Evolutionary conservation across 2,113 vertebrate genomes (phyloP).

Genomic region (Nothocercus nigrocapillus): DNA sequence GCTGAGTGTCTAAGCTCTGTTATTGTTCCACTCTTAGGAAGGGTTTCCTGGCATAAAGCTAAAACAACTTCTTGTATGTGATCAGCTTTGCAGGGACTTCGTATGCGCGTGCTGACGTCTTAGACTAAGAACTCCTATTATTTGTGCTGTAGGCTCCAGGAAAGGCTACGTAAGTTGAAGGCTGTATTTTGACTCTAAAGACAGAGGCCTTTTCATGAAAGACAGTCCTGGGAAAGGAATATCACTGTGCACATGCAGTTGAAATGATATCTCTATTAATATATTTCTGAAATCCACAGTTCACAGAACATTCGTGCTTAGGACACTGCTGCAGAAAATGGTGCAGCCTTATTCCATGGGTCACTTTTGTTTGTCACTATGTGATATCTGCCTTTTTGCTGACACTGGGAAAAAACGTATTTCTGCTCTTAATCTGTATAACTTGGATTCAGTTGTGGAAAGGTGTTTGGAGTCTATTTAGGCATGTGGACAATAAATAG

Average conservation of each 20-base stretch:
- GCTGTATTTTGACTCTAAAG: neutral
- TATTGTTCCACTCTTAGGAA: neutral
- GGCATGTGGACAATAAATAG: neutral
- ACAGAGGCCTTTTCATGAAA: neutral
- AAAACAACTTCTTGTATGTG: neutral
- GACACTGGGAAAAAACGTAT: neutral
- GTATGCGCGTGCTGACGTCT: neutral
- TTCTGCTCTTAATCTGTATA: conserved; percentile 37
- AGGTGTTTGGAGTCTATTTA: neutral
- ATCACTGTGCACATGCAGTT: neutral
- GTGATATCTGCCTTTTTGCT: neutral
- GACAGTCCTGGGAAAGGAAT: neutral
- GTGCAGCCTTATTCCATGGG: neutral
- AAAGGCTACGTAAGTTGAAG: fast-evolving
- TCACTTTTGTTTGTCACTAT: neutral
- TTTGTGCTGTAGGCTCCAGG: neutral
- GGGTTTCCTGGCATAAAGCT: neutral
- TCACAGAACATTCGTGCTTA: neutral
- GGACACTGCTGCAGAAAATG: neutral
- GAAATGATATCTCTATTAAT: neutral
- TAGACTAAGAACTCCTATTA: conserved; percentile 12
- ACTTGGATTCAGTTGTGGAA: conserved; percentile 5
- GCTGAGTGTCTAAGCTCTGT: conserved; percentile 40
- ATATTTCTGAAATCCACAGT: conserved; percentile 17
- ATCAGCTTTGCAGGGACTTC: conserved; percentile 4